Base-by-base conservation (phyloP, 92 coral and sea anemone genomes). In the Porites divaricata region DNA sequence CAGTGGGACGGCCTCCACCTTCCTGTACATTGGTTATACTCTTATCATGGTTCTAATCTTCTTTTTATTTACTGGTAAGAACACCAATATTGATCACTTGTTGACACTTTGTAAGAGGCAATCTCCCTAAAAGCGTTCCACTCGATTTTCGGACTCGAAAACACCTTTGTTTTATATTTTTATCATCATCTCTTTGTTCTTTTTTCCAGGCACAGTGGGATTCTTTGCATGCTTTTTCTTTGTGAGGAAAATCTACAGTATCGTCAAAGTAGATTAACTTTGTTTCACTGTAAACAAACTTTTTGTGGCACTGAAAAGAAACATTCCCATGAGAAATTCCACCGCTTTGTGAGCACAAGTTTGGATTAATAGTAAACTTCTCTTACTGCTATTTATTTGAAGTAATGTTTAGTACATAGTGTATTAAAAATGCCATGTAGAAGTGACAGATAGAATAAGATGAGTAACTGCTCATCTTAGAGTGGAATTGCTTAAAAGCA, bases 21-120 rank as follows among this genome's bases (percentile, higher is more conserved):
- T 96, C 83, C 88, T 96, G 77, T 96, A 96, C 94, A 95, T 96
- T 84, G 99, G 99, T 8, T 96, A 96, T 87, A 96, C 99, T 20
- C 74, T 90, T 17, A 96, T 96, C 63, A 95, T 96, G 98, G 99
- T 95, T 66, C 67, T 96, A 67, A 57, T 96, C 45, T 95, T 96
- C 93, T 96, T 96, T 89, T 85, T 96, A 9, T 96, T 95, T 67
- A 78, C 98, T 66, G 99, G 99, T 96, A 76, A 81, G 96, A 26
- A 45, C 11, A 28, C 19, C 20, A 57, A 64, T 41, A 24, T 41
- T 54, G 24, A 14, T 51, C 67, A 52, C 21, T 1, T 71, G 7
- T 22, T 51, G 5, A 12, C 16, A 12, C 45, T 35, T 4, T 35
- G 45, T 35, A 35, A 35, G 0, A 35, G 45, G 0, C 45, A 35